A percentile compares a stretch with the other conserved stretches of the same genome.
Evolutionary conservation across 2,888 invertebrate species (phyloP).

Genomic region (Ormyrus nitidulus): DNA sequence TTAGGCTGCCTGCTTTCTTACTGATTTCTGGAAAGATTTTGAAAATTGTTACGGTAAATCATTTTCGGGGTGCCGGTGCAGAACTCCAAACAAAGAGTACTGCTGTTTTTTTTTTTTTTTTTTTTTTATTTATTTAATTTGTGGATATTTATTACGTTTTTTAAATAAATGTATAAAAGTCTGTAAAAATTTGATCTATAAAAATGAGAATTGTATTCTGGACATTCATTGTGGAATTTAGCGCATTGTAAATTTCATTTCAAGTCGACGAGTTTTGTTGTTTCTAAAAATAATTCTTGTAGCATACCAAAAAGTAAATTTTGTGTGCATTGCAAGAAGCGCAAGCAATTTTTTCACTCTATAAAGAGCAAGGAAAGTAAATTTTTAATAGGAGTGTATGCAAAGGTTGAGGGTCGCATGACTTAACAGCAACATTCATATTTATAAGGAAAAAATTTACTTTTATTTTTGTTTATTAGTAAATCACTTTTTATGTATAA

Average conservation of each 20-base stretch:
- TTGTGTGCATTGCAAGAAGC: slow-evolving; percentile 52
- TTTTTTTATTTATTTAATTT: slow-evolving; percentile 8
- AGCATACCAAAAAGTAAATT: slow-evolving; percentile 33
- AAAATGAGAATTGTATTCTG: background rate
- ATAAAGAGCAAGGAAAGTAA: slow-evolving; percentile 1
- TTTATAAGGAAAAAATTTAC: background rate
- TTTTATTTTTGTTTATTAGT: background rate
- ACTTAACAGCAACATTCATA: slow-evolving; percentile 36
- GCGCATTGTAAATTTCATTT: slow-evolving; percentile 14
- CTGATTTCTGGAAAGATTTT: slow-evolving; percentile 34
- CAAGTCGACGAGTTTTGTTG: slow-evolving; percentile 27
- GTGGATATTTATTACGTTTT: background rate
- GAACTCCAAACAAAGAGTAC: background rate
- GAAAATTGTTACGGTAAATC: background rate
- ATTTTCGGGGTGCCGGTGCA: background rate
- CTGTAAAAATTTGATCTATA: background rate
- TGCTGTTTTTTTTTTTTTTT: background rate
- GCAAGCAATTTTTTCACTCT: slow-evolving; percentile 33
- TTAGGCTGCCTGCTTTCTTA: slow-evolving; percentile 28
- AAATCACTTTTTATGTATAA: too few relatives aligned
- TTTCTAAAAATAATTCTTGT: slow-evolving; percentile 21
- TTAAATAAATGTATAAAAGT: background rate
- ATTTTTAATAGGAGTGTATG: slow-evolving; percentile 19
- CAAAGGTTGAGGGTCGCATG: slow-evolving; percentile 23
- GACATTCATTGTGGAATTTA: slow-evolving; percentile 2